Percentiles rank a stretch among this genome's conserved stretches.
Evolutionary conservation across 2,888 invertebrate genomes (phyloP).

Genomic region (Frankliniella fusca): DNA sequence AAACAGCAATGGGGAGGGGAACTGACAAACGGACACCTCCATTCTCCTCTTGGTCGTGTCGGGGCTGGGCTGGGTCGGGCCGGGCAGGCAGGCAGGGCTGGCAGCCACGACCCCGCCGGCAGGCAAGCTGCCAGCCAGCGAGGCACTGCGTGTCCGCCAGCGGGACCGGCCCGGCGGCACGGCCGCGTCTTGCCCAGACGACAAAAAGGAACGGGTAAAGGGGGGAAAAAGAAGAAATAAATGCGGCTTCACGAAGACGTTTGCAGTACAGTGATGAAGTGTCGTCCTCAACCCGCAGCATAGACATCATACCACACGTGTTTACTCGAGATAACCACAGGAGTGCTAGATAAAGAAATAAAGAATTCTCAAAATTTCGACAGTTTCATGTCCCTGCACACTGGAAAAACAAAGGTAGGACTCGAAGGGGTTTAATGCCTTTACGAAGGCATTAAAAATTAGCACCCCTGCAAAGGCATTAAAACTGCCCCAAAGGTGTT

Average conservation of each 20-base stretch:
- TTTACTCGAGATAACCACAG: background rate
- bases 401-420: too few relatives aligned
- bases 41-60: background rate
- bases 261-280: too few relatives aligned
- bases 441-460: too few relatives aligned
- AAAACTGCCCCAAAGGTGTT: too few relatives aligned
- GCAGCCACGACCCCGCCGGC: background rate
- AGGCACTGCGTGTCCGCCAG: background rate
- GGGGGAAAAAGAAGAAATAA: background rate
- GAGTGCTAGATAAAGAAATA: background rate
- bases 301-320: background rate
- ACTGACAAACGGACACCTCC: background rate
- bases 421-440: too few relatives aligned
- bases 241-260: background rate
- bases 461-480: too few relatives aligned
- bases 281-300: too few relatives aligned
- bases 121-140: background rate
- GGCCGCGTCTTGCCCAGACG: too few relatives aligned
- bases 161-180: background rate
- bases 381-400: too few relatives aligned
- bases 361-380: too few relatives aligned
- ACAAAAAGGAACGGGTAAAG: background rate
- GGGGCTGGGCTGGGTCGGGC: background rate
- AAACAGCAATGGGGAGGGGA: background rate
- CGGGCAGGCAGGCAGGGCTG: background rate